Base-by-base conservation (phyloP, 1,140 invertebrate species). In the Drosophila orena region DNA sequence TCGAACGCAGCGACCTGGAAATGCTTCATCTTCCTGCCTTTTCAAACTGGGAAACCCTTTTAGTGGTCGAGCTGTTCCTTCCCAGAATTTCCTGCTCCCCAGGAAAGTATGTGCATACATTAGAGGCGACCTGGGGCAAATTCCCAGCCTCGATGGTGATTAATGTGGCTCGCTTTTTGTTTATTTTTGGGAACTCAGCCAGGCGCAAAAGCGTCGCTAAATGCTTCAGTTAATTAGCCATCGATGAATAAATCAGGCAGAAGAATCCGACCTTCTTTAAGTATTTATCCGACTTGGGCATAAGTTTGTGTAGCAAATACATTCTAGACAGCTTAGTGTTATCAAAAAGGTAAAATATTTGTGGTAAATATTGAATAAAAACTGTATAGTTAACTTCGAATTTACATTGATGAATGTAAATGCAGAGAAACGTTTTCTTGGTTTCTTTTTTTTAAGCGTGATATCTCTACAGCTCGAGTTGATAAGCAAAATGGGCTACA, bases 1-100 rank as follows among this genome's bases (percentile, higher is more conserved):
- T 60, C 20, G 69, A 79, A 72, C 40, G 68, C 83, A 89, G 70
- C 86, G 83, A 86, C 83, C 79, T 86, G 83, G 83, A 86, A 86
- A 86, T 60, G 57, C 57, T 38, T 62, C 47, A 38, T 37, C 69
- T 52, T 22, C 15, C 49, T 20, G 15, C 56, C 40, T 35, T 49
- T 65, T 57, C 44, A 65, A 81, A 56, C 60, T 46, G 62, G 30
- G 47, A 86, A 86, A 74, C 73, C 78, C 81, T 75, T 86, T 81
- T 54, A 68, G 53, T 65, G 59, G 54, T 44, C 54, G 38, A 52
- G 8, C 44, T 20, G 58, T 34, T 42, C 24, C 30, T 54, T 54
- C 27, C 14, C 50, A 12, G 30, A 35, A 55, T 38, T 35, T 24
- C 27, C 64, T 30, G 37, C 40, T 34, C 24, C 6, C 14, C 40